Conservation (phyloP, 2,888 invertebrate species). For the Cactoblastis cactorum region DNA sequence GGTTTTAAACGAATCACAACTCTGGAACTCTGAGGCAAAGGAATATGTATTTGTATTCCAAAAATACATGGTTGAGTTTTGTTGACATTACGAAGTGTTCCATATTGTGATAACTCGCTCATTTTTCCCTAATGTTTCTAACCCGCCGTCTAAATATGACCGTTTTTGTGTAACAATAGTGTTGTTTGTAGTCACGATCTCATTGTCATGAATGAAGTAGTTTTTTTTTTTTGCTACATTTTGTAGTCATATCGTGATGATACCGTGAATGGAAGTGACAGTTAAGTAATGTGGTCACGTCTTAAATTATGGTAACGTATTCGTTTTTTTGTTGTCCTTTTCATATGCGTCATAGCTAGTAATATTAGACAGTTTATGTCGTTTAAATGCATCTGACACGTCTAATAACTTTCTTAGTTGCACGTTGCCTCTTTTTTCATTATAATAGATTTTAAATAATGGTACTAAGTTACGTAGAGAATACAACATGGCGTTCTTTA, state of each 20-base stretch:
- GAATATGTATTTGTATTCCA: not conserved
- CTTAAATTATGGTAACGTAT: not conserved
- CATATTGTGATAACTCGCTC: constrained; percentile 29
- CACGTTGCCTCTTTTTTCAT: no score
- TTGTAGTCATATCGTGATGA: constrained; percentile 24
- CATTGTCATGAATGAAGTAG: constrained; percentile 25
- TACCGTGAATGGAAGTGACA: constrained; percentile 18
- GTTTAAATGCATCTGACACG: no score
- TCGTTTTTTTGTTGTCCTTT: no score
- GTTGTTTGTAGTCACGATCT: constrained; percentile 29
- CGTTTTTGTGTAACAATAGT: constrained; percentile 20
- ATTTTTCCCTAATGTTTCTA: constrained; percentile 25
- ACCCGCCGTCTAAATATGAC: constrained; percentile 21
- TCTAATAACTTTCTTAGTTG: no score
- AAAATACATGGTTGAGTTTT: constrained; percentile 10
- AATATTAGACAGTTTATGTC: no score
- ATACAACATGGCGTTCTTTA: no score
- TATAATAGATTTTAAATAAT: no score
- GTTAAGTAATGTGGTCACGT: constrained; percentile 6
- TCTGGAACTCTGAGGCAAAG: constrained; percentile 18
- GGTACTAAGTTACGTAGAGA: no score
- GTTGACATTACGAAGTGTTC: constrained; percentile 30
- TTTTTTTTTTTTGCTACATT: constrained; percentile 16
- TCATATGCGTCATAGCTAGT: no score
- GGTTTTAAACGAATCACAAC: constrained; percentile 25